Evolutionary conservation across 2,113 vertebrate species (phyloP), one percentile per base, ranked within the genome.

Genomic region (Poeciliopsis prolifica): DNA sequence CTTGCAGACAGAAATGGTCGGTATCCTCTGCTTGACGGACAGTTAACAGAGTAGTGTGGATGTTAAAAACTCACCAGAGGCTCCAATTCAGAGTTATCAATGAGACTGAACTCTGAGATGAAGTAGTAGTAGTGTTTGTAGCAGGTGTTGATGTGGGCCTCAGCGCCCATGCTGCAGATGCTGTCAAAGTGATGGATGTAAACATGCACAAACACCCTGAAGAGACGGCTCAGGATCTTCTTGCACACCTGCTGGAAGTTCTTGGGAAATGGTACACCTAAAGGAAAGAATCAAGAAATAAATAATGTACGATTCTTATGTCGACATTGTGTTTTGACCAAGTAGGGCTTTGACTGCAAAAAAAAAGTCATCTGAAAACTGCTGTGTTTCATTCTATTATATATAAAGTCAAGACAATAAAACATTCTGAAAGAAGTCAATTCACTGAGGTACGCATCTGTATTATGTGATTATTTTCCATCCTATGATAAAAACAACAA

Each of bases 121-220:
- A 99, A 99, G 90, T 96, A 99, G 90, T 98, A 99, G 89, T 98
- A 99, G 90, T 99, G 97, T 84, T 99, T 99, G 94, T 98, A 99
- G 93, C 97, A 99, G 90, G 97, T 99, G 88, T 99, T 99, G 92
- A 99, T 97, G 0, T 99, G 97, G 3, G 97, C 97, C 81, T 99
- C 97, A 0, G 97, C 97, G 5, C 97, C 97, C 96, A 99, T 97
- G 84, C 91, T 96, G 91, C 97, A 97, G 92, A 99, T 94, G 86
- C 96, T 96, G 91, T 99, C 97, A 65, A 99, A 99, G 91, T 99
- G 97, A 90, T 99, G 97, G 93, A 99, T 99, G 95, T 99, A 99
- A 88, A 98, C 97, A 0, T 99, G 97, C 60, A 99, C 97, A 70
- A 99, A 99, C 87, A 99, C 97, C 14, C 97, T 94, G 93, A 99